Percentiles rank a stretch among this genome's conserved stretches.
Evolutionary conservation across 2,797 vertebrate species (phyloP).

Genomic region (Alexandromys oeconomus): DNA sequence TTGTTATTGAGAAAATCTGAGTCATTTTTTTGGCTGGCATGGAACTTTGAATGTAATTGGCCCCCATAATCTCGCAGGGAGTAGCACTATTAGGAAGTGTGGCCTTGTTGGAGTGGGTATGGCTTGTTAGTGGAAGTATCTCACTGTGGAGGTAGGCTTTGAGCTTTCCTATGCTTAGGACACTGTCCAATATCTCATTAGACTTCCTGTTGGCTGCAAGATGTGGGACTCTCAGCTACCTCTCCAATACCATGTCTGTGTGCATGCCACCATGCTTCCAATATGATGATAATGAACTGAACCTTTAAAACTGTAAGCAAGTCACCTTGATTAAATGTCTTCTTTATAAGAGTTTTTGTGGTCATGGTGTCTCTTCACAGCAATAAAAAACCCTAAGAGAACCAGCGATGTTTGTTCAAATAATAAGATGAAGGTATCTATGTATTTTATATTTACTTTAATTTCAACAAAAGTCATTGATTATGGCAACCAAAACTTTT

Average conservation of each 20-base stretch:
- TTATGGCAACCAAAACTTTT: constrained; percentile 53
- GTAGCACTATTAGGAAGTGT: neutral
- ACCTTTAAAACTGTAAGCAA: neutral
- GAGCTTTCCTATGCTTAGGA: neutral
- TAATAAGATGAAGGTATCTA: constrained; percentile 59
- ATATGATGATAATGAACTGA: neutral
- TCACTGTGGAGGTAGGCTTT: neutral
- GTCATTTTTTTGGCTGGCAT: constrained; percentile 50
- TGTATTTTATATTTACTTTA: constrained; percentile 55
- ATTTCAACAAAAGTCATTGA: constrained; percentile 47
- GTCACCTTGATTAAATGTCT: neutral
- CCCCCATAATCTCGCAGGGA: neutral
- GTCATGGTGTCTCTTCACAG: neutral
- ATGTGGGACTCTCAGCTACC: neutral
- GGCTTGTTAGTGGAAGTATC: neutral
- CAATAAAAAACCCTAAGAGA: neutral
- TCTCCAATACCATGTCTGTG: neutral
- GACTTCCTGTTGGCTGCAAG: neutral
- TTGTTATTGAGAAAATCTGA: constrained; percentile 43
- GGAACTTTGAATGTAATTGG: neutral
- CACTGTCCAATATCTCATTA: neutral
- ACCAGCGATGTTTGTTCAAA: constrained; percentile 15
- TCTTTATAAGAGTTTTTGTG: neutral
- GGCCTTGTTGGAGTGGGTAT: neutral
- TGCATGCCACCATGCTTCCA: neutral